Base-by-base conservation (phyloP, 2,113 vertebrate species). In the Chlamydotis undulata region DNA sequence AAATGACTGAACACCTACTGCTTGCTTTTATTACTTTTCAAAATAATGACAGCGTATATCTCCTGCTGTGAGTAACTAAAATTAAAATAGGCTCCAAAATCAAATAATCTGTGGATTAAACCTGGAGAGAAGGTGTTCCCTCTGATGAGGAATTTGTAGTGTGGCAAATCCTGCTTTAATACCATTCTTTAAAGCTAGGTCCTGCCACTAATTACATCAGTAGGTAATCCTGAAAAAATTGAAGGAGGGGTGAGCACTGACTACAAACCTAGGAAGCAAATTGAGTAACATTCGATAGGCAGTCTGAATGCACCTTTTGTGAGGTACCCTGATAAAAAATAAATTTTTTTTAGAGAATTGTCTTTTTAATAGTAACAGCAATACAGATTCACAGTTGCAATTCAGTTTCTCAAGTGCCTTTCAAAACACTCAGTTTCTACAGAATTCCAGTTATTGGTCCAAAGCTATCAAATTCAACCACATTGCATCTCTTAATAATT, bases 21-120 rank as follows among this genome's bases (percentile, higher is more conserved):
- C 57, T 89, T 76, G 41, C 14, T 95, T 94, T 95, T 43, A 86
- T 96, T 94, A 39, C 16, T 77, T 93, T 67, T 80, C 19, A 53
- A 74, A 88, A 81, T 39, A 52, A 25, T 31, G 45, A 29, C 33
- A 52, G 14, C 37, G 8, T 57, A 23, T 78, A 39, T 28, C 68
- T 89, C 47, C 21, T 89, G 53, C 70, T 87, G 13, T 57, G 59
- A 50, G 52, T 67, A 77, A 31, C 4, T 43, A 76, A 93, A 75
- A n/a, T 52, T 50, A 47, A 60, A 92, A 74, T 43, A 47, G 55
- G 13, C 52, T 91, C 22, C 5, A 33, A 50, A 85, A 55, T 81
- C 57, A 93, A 89, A 88, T 80, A 52, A 75, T 37, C 70, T 49
- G 29, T 80, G 80, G 24, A 81, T 87, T 94, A 91, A 89, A 53